Conservation (phyloP, 2,888 invertebrate species). For the Spisula solida region DNA sequence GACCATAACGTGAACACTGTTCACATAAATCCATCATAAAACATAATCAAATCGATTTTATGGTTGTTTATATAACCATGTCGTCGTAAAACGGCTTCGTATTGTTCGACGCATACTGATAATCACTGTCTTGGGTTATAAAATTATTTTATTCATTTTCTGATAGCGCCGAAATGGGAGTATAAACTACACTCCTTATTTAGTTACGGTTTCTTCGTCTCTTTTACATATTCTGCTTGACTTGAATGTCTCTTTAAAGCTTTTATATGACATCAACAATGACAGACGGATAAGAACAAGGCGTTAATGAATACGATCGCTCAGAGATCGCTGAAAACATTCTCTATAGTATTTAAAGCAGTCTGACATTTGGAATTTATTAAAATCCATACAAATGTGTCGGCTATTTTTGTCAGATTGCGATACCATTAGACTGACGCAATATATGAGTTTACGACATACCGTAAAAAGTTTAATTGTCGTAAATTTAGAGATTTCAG, state of each 20-base stretch:
- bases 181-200: conserved; percentile 20
- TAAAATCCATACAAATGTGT: not conserved
- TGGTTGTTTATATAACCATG: conserved; percentile 38
- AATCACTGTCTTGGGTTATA: conserved; percentile 35
- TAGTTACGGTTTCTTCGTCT: conserved; percentile 7
- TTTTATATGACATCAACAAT: not conserved
- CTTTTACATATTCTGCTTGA: conserved; percentile 22
- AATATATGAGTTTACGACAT: not conserved
- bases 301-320: not conserved
- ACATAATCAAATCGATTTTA: conserved; percentile 43
- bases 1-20: conserved; percentile 1
- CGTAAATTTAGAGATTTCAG: too few species aligned
- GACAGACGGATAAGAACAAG: not conserved
- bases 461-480: not conserved
- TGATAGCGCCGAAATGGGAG: conserved; percentile 22
- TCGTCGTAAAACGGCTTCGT: conserved; percentile 20
- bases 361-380: not conserved
- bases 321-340: not conserved
- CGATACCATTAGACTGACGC: not conserved
- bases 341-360: not conserved
- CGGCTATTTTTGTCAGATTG: not conserved
- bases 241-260: conserved; percentile 21
- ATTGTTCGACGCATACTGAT: conserved; percentile 31
- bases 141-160: conserved; percentile 29
- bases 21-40: conserved; percentile 40